Evolutionary conservation across 1,140 invertebrate species (phyloP).

Genomic region (Ectropis grisescens): DNA sequence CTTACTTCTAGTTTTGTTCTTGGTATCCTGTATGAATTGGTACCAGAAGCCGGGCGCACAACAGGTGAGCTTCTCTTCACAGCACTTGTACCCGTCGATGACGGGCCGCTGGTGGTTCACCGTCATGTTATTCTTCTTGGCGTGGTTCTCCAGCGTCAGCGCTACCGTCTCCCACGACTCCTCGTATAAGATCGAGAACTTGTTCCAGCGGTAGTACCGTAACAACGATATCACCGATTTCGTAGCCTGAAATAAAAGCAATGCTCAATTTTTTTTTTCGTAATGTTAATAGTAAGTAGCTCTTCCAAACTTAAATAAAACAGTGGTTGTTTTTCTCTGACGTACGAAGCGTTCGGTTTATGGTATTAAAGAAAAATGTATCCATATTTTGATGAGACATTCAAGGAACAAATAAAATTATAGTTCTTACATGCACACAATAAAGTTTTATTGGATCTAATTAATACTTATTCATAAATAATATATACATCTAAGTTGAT

Average conservation of each 20-base stretch:
- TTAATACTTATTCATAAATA: too few species aligned
- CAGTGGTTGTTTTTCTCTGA: too few species aligned
- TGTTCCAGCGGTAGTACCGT: slow-evolving; percentile 92
- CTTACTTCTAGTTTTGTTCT: slow-evolving; percentile 90
- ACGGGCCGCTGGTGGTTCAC: slow-evolving; percentile 81
- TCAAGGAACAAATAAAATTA: too few species aligned
- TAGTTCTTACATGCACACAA: too few species aligned
- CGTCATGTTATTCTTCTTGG: slow-evolving; percentile 81
- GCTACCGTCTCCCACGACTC: slow-evolving; percentile 84
- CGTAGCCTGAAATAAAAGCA: slow-evolving; percentile 87
- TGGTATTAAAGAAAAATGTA: too few species aligned
- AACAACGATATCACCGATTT: slow-evolving; percentile 93
- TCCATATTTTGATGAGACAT: too few species aligned
- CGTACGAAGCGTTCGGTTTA: too few species aligned
- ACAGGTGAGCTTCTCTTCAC: slow-evolving; percentile 78
- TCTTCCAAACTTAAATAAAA: too few species aligned
- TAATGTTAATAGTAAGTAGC: too few species aligned
- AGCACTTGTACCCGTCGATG: slow-evolving; percentile 80
- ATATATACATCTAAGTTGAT: too few species aligned
- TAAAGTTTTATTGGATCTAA: too few species aligned
- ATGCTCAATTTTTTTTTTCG: too few species aligned
- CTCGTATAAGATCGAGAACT: slow-evolving; percentile 94
- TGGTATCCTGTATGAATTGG: slow-evolving; percentile 89
- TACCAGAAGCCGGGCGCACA: slow-evolving; percentile 85
- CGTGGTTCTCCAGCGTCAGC: slow-evolving; percentile 79